phyloP scores from a whole-genome alignment of 1,140 invertebrate genomes.

The Elymnias hypermnestra region DNA sequence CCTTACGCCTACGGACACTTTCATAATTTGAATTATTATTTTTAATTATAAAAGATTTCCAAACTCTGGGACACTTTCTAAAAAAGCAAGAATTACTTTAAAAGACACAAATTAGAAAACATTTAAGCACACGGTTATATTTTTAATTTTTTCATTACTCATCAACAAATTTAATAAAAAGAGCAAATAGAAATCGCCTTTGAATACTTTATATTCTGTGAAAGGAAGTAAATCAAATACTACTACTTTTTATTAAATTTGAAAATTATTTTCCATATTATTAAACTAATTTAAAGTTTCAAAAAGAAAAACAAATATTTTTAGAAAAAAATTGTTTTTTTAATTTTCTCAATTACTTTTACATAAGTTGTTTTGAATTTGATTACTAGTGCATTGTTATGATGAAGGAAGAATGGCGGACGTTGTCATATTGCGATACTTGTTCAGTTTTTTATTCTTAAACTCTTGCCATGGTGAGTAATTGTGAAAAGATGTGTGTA shows the following conservation, averaged over 20 bases:
- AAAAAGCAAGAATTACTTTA: slow-evolving; percentile 3
- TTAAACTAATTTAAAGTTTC: too few species aligned
- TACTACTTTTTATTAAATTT: not conserved
- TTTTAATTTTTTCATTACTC: too few species aligned
- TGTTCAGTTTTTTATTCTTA: slow-evolving; percentile 72
- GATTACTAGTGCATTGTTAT: slow-evolving; percentile 59
- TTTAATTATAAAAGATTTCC: too few species aligned
- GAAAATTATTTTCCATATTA: too few species aligned
- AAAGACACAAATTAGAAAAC: not conserved
- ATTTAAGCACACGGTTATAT: too few species aligned
- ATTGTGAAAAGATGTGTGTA: slow-evolving; percentile 17
- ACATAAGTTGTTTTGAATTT: not conserved
- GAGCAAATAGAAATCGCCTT: too few species aligned
- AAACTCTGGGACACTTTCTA: slow-evolving; percentile 9
- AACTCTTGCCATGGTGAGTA: slow-evolving; percentile 60
- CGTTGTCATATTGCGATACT: slow-evolving; percentile 68
- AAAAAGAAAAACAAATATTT: not conserved
- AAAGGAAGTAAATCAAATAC: not conserved
- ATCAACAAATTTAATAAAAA: too few species aligned
- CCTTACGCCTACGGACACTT: too few species aligned
- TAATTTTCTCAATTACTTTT: not conserved
- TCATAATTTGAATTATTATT: too few species aligned
- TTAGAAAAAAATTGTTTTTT: not conserved
- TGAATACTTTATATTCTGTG: not conserved
- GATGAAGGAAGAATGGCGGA: slow-evolving; percentile 74